These are phyloP conservation scores for Oxyura jamaicensis DNA, from an alignment of 2,113 vertebrate species.

Conservation along the genomic window DNA sequence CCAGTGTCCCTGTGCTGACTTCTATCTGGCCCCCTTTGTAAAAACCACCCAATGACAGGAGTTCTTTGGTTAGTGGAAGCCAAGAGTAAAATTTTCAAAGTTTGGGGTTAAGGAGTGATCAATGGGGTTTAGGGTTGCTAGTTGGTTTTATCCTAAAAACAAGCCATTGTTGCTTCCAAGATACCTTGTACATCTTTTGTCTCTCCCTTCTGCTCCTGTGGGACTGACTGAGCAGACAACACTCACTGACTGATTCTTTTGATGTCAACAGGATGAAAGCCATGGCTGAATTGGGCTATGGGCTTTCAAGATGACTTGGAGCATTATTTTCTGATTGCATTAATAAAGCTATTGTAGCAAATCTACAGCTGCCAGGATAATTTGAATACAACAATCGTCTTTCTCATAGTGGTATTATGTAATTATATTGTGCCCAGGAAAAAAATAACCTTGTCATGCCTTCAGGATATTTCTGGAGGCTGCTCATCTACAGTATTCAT, in stretches of 20 bases:
- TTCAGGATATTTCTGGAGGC: neutral
- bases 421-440: neutral
- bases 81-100: neutral
- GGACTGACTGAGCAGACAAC: neutral
- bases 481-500: neutral
- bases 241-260: slow-evolving; percentile 13
- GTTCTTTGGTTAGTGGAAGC: neutral
- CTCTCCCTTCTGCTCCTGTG: neutral
- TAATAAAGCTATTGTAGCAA: neutral
- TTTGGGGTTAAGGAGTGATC: neutral
- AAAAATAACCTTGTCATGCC: neutral
- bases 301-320: slow-evolving; percentile 14
- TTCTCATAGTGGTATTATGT: neutral
- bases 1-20: neutral
- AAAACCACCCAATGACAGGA: neutral
- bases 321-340: slow-evolving; percentile 21
- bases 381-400: neutral
- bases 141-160: neutral
- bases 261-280: slow-evolving; percentile 43
- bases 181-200: neutral
- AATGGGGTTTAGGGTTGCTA: neutral
- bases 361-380: neutral
- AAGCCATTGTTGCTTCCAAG: neutral
- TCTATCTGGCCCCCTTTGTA: neutral
- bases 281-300: neutral